A percentile compares a stretch with the other conserved stretches of the same genome.
These are phyloP conservation scores for Drosophila pandora DNA, from an alignment of 1,140 invertebrate genomes.

Conservation along the genomic window DNA sequence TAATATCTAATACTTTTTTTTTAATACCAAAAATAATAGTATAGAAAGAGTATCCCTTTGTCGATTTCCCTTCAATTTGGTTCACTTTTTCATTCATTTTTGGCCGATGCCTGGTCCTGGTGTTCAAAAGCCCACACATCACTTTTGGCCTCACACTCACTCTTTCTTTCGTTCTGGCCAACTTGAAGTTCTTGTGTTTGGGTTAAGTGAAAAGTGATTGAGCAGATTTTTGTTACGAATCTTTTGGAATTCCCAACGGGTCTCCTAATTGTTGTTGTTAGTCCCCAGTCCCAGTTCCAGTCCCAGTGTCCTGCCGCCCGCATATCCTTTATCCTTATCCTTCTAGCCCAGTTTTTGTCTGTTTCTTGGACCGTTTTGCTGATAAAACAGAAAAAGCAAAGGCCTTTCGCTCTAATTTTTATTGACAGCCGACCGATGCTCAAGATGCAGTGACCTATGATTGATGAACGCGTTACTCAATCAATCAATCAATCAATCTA, in stretches of 20 bases:
- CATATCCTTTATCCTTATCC: constrained; percentile 38
- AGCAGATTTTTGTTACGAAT: constrained; percentile 80
- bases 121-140: constrained; percentile 78
- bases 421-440: constrained; percentile 35
- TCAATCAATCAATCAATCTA: constrained; percentile 49
- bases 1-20: too few relatives aligned
- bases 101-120: constrained; percentile 8
- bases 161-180: constrained; percentile 26
- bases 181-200: constrained; percentile 80
- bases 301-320: constrained; percentile 32
- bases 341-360: constrained; percentile 25
- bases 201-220: constrained; percentile 82
- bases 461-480: constrained; percentile 47
- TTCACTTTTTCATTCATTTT: constrained; percentile 4
- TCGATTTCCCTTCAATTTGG: constrained; percentile 3
- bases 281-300: background rate
- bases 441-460: constrained; percentile 46
- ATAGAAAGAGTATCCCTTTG: background rate
- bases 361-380: constrained; percentile 20
- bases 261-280: constrained; percentile 25
- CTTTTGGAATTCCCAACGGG: constrained; percentile 52
- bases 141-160: constrained; percentile 57
- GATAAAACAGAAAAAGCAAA: constrained; percentile 36
- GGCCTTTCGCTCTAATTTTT: constrained; percentile 7
- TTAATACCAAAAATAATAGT: too few relatives aligned